Evolutionary conservation across 2,797 vertebrate genomes (phyloP), one percentile per base, ranked within the genome.

Genomic region (Enoplosus armatus): DNA sequence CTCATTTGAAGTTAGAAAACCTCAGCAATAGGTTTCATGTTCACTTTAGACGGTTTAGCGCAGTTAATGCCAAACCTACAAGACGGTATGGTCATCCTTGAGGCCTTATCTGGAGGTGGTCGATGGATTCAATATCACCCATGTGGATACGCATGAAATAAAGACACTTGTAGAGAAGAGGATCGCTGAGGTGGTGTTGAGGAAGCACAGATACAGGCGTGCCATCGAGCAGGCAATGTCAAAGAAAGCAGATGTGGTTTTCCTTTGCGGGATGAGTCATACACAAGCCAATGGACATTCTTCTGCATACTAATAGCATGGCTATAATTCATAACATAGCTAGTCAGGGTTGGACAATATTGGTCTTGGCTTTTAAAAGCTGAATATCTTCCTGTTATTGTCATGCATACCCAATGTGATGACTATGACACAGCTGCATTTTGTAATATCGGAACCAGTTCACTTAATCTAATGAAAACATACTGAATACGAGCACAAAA

Each of bases 231-330:
- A 39, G 12, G 22, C 4, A 22, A 5, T 41, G 20, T 65, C 29
- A 60, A 35, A 61, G 45, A 53, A 55, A 77, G 48, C 77, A 69
- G 77, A 75, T 83, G 83, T 73, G 58, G 7, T 37, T 67, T 75
- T 75, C 60, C 82, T n/a, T 80, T 62, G 67, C 31, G 61, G 55
- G 43, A 67, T 81, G 84, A 81, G 35, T 84, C 75, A 77, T 29
- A 33, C 48, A 66, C 14, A 73, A 78, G 47, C 47, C 8, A 18
- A 62, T 6, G 5, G 68, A 50, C 41, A 37, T 24, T 61, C 24
- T 27, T 27, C 71, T 71, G 64, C 60, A 50, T 39, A 33, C 37
- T 53, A 11, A 61, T 4, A 56, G 20, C 6, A 7, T 22, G 47
- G n/a, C 16, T 53, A 15, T 35, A 51, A 63, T 74, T 77, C 64